Base-by-base conservation (phyloP, 23 tunicate species). In the Trididemnum clinides region DNA sequence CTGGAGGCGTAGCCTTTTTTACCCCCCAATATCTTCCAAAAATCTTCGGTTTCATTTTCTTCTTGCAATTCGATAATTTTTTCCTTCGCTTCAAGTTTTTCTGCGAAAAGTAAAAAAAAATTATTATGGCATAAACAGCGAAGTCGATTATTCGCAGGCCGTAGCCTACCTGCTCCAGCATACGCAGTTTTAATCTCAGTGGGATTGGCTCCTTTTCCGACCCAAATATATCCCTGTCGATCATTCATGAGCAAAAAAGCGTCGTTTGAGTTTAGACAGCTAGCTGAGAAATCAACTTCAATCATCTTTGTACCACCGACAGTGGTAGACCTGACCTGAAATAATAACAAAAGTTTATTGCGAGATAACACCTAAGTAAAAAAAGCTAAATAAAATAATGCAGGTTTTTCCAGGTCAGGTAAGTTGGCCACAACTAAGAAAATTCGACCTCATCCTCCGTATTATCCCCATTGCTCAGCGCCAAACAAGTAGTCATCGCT, bases 191-290 rank as follows among this genome's bases (percentile, higher is more conserved):
- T 80, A 0, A 86, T 64, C 82, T 94, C 98, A 0, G 70, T 44
- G 36, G 89, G 90, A 33, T 77, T 85, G 0, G 98, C 90, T 64
- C 98, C 98, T 23, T 12, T 50, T 66, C 98, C 98, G 0, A 66
- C 71, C 98, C 98, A 94, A 30, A 94, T 63, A 21, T 57, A 85
- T 51, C 90, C 70, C 18, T 64, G 44, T 1, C 37, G 21, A 19
- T 77, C 54, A 22, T 78, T 75, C 37, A 85, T 85, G 5, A 92
- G 82, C 15, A 96, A 54, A 57, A 96, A 96, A 27, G 90, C 89
- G 50, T 97, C 99, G 81, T 97, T 97, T 30, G 99, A 97, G 51
- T 97, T 97, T 2, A 97, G 91, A 34, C 85, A 35, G 6, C 77
- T 51, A 0, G 99, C 91, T 18, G 82, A 57, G 6, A 80, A 64